Conservation (phyloP, 2,797 vertebrate species). For the Hydrophis major region DNA sequence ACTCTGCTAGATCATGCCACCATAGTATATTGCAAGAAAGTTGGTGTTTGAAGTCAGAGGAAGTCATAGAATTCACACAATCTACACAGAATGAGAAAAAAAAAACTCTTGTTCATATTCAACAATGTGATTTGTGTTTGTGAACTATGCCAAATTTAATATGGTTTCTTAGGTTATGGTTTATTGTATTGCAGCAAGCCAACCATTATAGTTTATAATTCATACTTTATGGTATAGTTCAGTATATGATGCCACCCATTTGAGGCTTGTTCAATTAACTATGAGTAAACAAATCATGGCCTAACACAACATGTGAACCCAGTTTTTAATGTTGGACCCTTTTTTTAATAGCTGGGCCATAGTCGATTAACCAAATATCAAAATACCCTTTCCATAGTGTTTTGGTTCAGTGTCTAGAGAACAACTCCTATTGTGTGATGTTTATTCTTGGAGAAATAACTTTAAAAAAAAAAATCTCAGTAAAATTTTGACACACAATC, state of each 20-base stretch:
- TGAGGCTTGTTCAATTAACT: background rate
- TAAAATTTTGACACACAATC: background rate
- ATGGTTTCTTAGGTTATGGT: background rate
- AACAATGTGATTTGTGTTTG: background rate
- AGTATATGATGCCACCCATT: background rate
- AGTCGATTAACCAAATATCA: background rate
- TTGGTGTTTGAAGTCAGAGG: background rate
- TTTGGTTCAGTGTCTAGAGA: background rate
- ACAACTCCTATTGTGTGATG: background rate
- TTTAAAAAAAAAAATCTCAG: background rate
- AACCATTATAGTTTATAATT: background rate
- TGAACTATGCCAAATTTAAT: background rate
- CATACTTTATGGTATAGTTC: background rate
- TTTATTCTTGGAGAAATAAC: background rate
- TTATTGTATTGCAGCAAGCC: background rate
- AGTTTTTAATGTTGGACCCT: background rate
- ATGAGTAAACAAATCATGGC: background rate
- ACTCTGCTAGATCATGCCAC: constrained; percentile 56
- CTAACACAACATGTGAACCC: background rate
- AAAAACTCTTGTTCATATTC: background rate
- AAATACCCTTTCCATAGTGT: background rate
- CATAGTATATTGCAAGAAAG: background rate
- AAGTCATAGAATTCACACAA: background rate
- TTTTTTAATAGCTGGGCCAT: background rate
- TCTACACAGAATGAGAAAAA: background rate